Conservation (phyloP, 2,113 vertebrate species). For the Solenodon paradoxus region DNA sequence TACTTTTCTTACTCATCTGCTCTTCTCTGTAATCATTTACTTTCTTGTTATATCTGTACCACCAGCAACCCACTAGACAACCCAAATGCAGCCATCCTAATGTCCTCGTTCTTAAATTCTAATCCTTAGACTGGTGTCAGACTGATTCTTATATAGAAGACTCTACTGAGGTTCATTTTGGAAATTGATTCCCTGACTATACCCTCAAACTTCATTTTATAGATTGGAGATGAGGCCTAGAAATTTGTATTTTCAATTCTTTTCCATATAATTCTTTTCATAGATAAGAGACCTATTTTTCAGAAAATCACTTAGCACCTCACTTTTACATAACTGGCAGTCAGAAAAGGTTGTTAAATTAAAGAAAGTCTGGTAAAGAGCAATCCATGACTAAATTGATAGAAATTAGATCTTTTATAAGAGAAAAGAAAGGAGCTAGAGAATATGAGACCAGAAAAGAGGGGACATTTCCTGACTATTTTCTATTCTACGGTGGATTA, state of each 20-base stretch:
- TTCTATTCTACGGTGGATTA: not conserved
- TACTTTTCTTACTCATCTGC: not conserved
- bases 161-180: conserved; percentile 9
- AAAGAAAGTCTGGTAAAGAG: not conserved
- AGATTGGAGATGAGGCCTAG: not conserved
- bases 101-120: conserved; percentile 17
- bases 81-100: not conserved
- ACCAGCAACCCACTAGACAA: not conserved
- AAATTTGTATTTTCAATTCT: conserved; percentile 41
- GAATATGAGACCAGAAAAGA: not conserved
- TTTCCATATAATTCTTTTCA: not conserved
- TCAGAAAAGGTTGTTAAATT: not conserved
- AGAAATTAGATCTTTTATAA: not conserved
- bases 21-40: not conserved
- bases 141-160: not conserved
- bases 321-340: not conserved
- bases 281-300: not conserved
- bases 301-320: conserved; percentile 29
- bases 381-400: not conserved
- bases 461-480: not conserved
- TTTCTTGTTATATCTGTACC: conserved; percentile 18
- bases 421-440: not conserved
- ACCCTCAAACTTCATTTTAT: conserved; percentile 32
- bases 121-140: not conserved
- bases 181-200: conserved; percentile 6